Conservation (phyloP, 2,888 invertebrate genomes). For the Syrista parreyssii region DNA sequence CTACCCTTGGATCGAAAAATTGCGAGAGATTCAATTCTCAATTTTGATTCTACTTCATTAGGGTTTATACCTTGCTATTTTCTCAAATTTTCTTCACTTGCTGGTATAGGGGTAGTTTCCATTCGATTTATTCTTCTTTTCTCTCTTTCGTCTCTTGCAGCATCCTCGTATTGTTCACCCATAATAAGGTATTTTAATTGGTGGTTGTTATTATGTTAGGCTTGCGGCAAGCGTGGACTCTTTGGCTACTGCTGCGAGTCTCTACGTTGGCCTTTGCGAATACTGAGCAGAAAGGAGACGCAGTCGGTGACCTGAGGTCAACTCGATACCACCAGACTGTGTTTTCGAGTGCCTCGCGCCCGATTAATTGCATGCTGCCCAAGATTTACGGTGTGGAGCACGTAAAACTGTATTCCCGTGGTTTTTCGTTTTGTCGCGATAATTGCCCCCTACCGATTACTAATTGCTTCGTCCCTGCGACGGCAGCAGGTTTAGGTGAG, state of each 20-base stretch:
- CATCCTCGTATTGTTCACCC: slow-evolving; percentile 48
- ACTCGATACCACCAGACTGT: slow-evolving; percentile 46
- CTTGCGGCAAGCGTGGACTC: slow-evolving; percentile 25
- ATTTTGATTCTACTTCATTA: slow-evolving; percentile 4
- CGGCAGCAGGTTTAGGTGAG: slow-evolving; percentile 20
- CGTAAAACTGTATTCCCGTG: slow-evolving; percentile 46
- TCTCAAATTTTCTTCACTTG: slow-evolving; percentile 33
- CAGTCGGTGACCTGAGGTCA: slow-evolving; percentile 52
- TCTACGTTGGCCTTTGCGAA: background rate
- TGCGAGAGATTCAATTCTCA: background rate
- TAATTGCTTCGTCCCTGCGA: slow-evolving; percentile 41
- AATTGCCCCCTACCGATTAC: slow-evolving; percentile 50
- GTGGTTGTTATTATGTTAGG: slow-evolving; percentile 57
- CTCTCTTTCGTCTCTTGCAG: background rate
- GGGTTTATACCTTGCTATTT: slow-evolving; percentile 14
- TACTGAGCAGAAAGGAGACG: background rate
- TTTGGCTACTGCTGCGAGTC: background rate
- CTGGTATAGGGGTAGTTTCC: background rate
- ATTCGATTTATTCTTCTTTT: slow-evolving; percentile 11
- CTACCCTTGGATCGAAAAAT: background rate
- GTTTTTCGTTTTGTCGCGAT: slow-evolving; percentile 38
- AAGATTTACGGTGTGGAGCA: slow-evolving; percentile 55
- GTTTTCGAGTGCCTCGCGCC: slow-evolving; percentile 46
- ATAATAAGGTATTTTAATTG: slow-evolving; percentile 64
- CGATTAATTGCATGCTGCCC: slow-evolving; percentile 56